Evolutionary conservation across 1,140 invertebrate species (phyloP), one percentile per base, ranked within the genome.

Genomic region (Drosophila grimshawi): DNA sequence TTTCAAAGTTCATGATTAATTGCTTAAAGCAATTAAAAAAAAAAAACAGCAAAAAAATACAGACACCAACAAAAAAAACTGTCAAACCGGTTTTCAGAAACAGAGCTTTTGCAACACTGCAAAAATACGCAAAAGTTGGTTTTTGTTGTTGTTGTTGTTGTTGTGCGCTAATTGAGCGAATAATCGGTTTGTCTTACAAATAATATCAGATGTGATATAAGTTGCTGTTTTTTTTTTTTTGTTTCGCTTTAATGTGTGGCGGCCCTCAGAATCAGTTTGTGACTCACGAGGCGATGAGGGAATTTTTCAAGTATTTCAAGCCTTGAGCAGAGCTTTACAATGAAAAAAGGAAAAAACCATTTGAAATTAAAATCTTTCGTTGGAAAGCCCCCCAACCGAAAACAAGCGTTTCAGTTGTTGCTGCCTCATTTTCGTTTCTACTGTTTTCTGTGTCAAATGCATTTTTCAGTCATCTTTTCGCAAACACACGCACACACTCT

Each of bases 401-500:
- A 19, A 19, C 19, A 19, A 0, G 19, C 19, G 19, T 19, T 19
- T 19, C 19, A 27, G 35, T 45, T 71, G 46, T 55, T 35, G n/a
- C 5, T 59, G 30, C 27, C 8, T 48, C 27, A 43, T 43, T 63
- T 1, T 37, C 19, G 48, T 33, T 65, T 43, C 48, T 45, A 6
- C 46, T 68, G 11, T 19, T 81, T 82, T 88, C 72, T 86, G 85
- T 86, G 83, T 88, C 83, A 83, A 88, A 80, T 86, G 83, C 83
- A 86, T 86, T 86, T 86, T 88, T 68, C 83, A 86, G 83, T 88
- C 83, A 86, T 88, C 80, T 77, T 64, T 80, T 79, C 51, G 53
- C 80, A 64, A 29, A 43, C 46, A 35, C 48, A 45, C 55, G 69
- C 46, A 43, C 29, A 30, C 10, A 59, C 5, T n/a, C n/a, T n/a